Evolutionary conservation across 64 coral and sea anemone species (phyloP), one percentile per base, ranked within the genome.

Genomic region (Pocillopora damicornis): DNA sequence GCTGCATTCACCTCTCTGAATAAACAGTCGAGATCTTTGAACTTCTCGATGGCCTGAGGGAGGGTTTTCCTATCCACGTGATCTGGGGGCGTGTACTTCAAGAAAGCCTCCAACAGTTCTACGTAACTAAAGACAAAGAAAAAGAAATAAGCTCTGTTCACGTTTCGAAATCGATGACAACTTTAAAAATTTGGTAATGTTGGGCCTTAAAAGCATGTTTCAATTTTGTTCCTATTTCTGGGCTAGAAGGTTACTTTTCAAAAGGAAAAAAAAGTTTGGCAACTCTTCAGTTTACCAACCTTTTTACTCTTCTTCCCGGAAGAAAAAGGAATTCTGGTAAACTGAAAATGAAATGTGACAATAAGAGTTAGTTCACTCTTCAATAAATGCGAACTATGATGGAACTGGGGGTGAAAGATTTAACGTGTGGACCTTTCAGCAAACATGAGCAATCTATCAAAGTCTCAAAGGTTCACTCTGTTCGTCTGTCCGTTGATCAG

Each of bases 11-110:
- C 95, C 95, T 98, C 88, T 77, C 83, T 89, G 91, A 98, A 98
- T 60, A 98, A 79, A 34, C 58, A 16, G 22, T 87, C 76, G 61
- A 98, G 76, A 78, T 98, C 87, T 37, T 98, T 94, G 67, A 92
- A 87, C 76, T 86, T 82, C 11, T 37, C 92, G 62, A 98, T 98
- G 1, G 92, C 95, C 79, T 91, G 71, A 12, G 67, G 58, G 60
- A 98, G 37, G 30, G 87, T 91, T 42, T 88, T 89, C 18, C 87
- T 51, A 42, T 98, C 95, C 36, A 88, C 75, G 90, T 98, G 95
- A 75, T 89, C 89, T 0, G 76, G 18, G 13, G 95, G 87, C 4
- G 95, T 98, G 64, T 94, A 85, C 75, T 82, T 76, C 15, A 94
- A 73, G 74, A 98, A 94, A 18, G 78, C 51, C 26, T 98, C 89